A percentile compares a stretch with the other conserved stretches of the same genome.
phyloP scores from a whole-genome alignment of 2,888 invertebrate genomes.

The Cephus pygmeus region DNA sequence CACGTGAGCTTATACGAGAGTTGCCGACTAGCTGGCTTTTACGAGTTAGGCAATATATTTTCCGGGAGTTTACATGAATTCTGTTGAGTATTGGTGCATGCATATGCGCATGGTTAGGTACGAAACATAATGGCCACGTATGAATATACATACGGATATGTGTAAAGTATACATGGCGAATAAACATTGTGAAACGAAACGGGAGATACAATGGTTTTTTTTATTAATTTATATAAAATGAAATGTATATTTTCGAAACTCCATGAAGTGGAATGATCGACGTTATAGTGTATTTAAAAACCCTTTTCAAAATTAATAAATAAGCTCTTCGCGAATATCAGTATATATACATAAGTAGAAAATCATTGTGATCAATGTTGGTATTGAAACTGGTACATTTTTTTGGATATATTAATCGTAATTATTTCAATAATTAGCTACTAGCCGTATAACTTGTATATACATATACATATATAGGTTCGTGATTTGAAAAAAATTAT shows the following conservation, averaged over 20 bases:
- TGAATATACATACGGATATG: background rate
- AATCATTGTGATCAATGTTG: too few species aligned
- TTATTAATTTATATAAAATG: too few species aligned
- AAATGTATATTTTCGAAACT: too few species aligned
- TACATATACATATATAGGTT: background rate
- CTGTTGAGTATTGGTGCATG: background rate
- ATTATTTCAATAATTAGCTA: too few species aligned
- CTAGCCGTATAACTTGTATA: too few species aligned
- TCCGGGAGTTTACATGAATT: background rate
- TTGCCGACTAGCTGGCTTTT: background rate
- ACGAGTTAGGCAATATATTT: background rate
- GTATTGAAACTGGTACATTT: too few species aligned
- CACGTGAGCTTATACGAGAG: background rate
- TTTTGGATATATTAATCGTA: too few species aligned
- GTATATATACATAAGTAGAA: too few species aligned
- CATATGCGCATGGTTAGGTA: background rate
- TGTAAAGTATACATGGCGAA: background rate
- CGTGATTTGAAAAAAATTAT: background rate
- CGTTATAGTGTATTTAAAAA: background rate
- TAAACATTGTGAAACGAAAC: background rate
- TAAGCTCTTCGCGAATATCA: too few species aligned
- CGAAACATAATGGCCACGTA: background rate
- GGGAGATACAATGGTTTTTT: background rate
- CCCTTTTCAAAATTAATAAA: background rate
- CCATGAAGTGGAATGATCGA: too few species aligned